Conservation (phyloP, 2,888 invertebrate genomes). For the Dynastes maya region DNA sequence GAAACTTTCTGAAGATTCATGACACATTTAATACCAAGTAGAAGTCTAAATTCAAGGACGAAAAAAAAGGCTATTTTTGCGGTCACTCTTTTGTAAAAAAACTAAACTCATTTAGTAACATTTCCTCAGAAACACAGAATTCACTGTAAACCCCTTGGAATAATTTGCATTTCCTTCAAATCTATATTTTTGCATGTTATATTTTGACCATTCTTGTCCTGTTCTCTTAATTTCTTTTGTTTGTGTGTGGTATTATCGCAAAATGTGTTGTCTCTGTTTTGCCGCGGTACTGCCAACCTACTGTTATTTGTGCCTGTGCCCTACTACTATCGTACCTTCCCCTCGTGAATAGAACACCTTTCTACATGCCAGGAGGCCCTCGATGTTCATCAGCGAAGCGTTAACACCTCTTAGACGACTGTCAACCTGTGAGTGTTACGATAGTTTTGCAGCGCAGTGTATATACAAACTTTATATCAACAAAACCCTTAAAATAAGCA, state of each 20-base stretch:
- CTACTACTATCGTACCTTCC: constrained; percentile 45
- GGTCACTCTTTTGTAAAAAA: too few relatives aligned
- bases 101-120: too few relatives aligned
- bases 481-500: too few relatives aligned
- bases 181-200: too few relatives aligned
- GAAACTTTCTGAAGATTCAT: too few relatives aligned
- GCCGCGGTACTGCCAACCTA: constrained; percentile 8
- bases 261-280: constrained; percentile 1
- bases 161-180: too few relatives aligned
- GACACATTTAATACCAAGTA: too few relatives aligned
- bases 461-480: constrained; percentile 22
- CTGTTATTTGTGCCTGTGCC: constrained; percentile 25
- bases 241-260: constrained; percentile 52
- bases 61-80: too few relatives aligned
- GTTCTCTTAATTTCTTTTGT: constrained; percentile 48
- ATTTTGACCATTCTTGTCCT: constrained; percentile 35
- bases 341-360: constrained; percentile 63
- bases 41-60: too few relatives aligned
- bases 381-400: constrained; percentile 65
- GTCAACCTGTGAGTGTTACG: constrained; percentile 55
- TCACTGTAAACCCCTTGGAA: too few relatives aligned
- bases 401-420: constrained; percentile 66
- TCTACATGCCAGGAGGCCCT: constrained; percentile 68
- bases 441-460: constrained; percentile 23
- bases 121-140: too few relatives aligned